Evolutionary conservation across 35 echinoderm and acorn worm species (phyloP), one percentile per base, ranked within the genome.

Genomic region (Diadema setosum): DNA sequence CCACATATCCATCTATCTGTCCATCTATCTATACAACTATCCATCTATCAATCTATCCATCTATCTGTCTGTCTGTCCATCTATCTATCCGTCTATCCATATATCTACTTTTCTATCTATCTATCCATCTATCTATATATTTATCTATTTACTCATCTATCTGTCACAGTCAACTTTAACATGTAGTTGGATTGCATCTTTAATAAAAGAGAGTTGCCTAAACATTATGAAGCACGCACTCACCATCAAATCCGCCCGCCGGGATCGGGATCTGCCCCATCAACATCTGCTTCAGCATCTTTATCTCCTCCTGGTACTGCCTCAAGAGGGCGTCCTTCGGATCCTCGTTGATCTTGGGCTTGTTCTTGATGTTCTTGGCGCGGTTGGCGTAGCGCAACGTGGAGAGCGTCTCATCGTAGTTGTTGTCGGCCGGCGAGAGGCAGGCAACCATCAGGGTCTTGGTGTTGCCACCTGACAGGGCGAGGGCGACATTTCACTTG

Each of bases 321-420:
- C 95, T 93, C 39, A 98, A 81, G 39, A 98, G 74, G 37, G 95
- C 95, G 75, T 98, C 95, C 83, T 98, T 98, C 0, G 95, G 95
- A 82, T 98, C 95, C 59, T 98, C 95, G 39, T 98, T 98, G 43
- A 98, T 98, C 95, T 98, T 98, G 34, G 95, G 95, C 59, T 98
- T 98, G 70, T 98, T 98, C 86, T 98, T 98, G 91, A 98, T 98
- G 80, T 98, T 98, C 92, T 98, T 98, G 50, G 95, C 95, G n/a
- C 95, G 83, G 82, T 98, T 98, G 43, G 95, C 95, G 58, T 98
- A 98, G 76, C 95, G 88, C 2, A 98, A 81, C 16, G 95, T 98
- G 26, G 90, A 94, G 16, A 98, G 83, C 6, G 91, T 94, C 85
- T 98, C 95, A 43, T 98, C 92, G 81, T 88, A 94, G 85, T 98